Percentiles rank a stretch among this genome's conserved stretches.
phyloP scores from a whole-genome alignment of 1,140 invertebrate genomes.

The Rhopalosiphum padi region DNA sequence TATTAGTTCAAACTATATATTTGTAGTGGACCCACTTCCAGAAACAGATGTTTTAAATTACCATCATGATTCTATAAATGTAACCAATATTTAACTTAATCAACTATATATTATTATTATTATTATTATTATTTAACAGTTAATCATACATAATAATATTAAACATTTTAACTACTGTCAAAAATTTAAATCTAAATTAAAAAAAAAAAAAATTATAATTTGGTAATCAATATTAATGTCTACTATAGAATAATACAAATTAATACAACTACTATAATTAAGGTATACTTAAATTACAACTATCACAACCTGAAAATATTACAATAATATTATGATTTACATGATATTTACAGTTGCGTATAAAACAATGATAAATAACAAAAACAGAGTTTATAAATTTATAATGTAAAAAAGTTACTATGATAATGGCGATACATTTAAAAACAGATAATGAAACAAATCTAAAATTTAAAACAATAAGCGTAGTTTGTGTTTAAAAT shows the following conservation, averaged over 20 bases:
- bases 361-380: constrained; percentile 9
- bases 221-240: background rate
- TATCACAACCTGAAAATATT: background rate
- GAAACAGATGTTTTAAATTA: background rate
- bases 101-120: background rate
- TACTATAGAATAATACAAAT: background rate
- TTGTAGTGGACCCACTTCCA: background rate
- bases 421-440: background rate
- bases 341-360: background rate
- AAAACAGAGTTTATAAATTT: background rate
- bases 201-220: background rate
- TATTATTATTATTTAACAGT: background rate
- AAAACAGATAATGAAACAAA: background rate
- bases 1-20: background rate
- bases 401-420: background rate
- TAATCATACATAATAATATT: background rate
- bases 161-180: background rate
- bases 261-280: background rate
- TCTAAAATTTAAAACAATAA: background rate
- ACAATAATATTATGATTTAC: background rate
- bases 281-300: background rate
- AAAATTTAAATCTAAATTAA: background rate
- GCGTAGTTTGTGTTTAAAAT: background rate
- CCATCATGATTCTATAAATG: background rate
- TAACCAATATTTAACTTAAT: background rate